Base-by-base conservation (phyloP, 2,113 vertebrate genomes). In the Cyanoderma ruficeps region DNA sequence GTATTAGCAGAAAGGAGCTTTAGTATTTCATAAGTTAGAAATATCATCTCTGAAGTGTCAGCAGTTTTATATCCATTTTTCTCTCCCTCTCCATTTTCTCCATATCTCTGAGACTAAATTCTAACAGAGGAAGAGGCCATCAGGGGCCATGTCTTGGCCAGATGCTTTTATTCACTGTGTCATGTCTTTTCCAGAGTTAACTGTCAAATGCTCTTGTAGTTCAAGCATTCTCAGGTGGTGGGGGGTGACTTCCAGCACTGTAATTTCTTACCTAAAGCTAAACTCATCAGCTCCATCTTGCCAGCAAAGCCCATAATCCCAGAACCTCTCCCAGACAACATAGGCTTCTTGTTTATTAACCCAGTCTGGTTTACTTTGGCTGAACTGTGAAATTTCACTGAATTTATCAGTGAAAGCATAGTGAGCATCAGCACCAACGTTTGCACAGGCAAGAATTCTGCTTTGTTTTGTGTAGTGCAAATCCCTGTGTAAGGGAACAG, bases 51-150 rank as follows among this genome's bases (percentile, higher is more conserved):
- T 84, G 80, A 96, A 93, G 90, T 68, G 83, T 96, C 96, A 95
- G 92, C 93, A 94, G 60, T 96, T 97, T 95, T 92, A 90, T 76
- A 94, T 75, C 86, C 90, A 81, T 96, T 95, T 96, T 95, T 90
- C 68, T 94, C 76, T 96, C 76, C 90, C 71, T 94, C 90, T 95
- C 85, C 64, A 42, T 90, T 96, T 95, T 63, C 18, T 92, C 80
- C 64, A 11, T 90, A 78, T 89, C 94, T 90, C 64, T 35, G 65
- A 92, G 96, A 82, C 3, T 1, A 72, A 95, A 72, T 35, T 60
- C 88, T 87, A 65, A 39, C 55, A 87, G 90, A 96, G 83, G 27
- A 92, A 90, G 89, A 92, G 90, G 92, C 92, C 92, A 92, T 92
- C 57, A 75, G 93, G 72, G 96, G 86, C 90, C 75, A 14, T 78